Evolutionary conservation across 2,113 vertebrate genomes (phyloP).

Genomic region (Columba livia): DNA sequence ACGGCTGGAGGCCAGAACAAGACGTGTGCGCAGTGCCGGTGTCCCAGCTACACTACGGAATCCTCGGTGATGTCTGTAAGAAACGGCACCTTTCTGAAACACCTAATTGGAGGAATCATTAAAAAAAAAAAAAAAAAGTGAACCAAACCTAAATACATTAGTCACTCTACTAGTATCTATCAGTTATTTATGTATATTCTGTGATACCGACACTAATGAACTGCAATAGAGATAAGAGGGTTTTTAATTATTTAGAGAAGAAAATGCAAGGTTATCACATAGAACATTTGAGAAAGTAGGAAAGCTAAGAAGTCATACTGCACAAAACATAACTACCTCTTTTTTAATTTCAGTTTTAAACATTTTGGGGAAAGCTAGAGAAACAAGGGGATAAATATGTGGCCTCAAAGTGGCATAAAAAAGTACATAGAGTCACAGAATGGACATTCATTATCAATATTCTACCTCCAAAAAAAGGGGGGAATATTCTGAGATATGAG

Average conservation of each 20-base stretch:
- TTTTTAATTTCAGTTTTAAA: background rate
- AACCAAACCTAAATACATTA: background rate
- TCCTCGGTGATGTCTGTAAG: accelerated
- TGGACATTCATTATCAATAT: background rate
- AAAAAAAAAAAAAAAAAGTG: background rate
- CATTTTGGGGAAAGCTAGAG: background rate
- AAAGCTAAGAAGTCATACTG: background rate
- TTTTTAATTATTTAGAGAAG: background rate
- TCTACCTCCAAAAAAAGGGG: background rate
- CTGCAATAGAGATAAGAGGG: background rate
- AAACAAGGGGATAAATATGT: background rate
- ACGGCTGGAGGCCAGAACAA: background rate
- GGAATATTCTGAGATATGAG: background rate
- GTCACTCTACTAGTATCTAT: background rate
- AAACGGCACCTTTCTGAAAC: background rate
- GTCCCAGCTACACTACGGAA: background rate
- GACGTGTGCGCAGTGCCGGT: background rate
- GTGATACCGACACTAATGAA: background rate
- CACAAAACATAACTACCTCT: background rate
- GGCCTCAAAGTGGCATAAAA: background rate
- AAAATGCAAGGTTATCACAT: background rate
- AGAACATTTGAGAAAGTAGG: background rate
- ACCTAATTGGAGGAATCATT: too few relatives aligned
- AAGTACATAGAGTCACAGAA: background rate
- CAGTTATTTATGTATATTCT: background rate